Evolutionary conservation across 2,797 vertebrate genomes (phyloP).

Genomic region (Hypotaenidia okinawae): DNA sequence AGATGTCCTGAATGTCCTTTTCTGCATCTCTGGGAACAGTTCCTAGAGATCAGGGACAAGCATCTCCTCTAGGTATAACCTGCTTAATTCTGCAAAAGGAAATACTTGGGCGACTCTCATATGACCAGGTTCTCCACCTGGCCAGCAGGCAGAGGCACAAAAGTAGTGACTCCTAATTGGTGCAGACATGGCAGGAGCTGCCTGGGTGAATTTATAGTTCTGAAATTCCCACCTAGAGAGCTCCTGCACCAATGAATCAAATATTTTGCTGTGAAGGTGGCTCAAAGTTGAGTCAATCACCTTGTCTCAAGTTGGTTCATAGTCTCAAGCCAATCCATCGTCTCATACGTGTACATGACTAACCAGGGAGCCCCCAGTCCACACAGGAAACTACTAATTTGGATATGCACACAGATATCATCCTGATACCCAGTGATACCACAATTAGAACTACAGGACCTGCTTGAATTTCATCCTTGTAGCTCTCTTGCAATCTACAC

Average conservation of each 20-base stretch:
- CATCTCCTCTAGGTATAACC: neutral
- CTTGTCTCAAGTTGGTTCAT: neutral
- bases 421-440: neutral
- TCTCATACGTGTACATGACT: neutral
- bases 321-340: neutral
- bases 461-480: neutral
- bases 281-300: neutral
- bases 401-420: neutral
- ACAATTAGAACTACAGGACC: neutral
- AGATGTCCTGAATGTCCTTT: neutral
- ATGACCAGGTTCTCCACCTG: neutral
- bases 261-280: neutral
- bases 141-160: neutral
- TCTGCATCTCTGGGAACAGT: neutral
- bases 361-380: neutral
- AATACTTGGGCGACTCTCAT: neutral
- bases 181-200: neutral
- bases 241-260: neutral
- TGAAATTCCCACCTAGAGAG: neutral
- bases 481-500: neutral
- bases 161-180: neutral
- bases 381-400: neutral
- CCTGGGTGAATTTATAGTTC: neutral
- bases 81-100: neutral
- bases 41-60: neutral